Evolutionary conservation across 2,888 invertebrate species (phyloP).

Genomic region (Anticlea derivata): DNA sequence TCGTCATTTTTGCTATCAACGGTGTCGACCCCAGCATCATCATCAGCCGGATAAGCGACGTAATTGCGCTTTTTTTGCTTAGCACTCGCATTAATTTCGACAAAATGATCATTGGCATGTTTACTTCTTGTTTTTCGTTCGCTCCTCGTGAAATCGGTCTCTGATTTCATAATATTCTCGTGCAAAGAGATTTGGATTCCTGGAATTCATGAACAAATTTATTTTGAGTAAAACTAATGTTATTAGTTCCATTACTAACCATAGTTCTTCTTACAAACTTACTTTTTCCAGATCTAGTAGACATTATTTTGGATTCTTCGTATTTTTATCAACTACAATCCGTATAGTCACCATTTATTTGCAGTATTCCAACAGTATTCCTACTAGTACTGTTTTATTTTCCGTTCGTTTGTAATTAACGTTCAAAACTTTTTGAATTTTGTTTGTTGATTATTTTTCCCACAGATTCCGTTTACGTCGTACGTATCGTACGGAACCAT

Average conservation of each 20-base stretch:
- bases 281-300: conserved; percentile 76
- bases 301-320: conserved; percentile 47
- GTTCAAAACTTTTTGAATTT: conserved; percentile 42
- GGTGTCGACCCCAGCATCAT: conserved; percentile 39
- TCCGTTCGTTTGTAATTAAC: conserved; percentile 40
- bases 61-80: conserved; percentile 63
- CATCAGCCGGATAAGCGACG: conserved; percentile 62
- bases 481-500: too few relatives aligned
- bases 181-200: conserved; percentile 60
- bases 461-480: too few relatives aligned
- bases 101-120: conserved; percentile 52
- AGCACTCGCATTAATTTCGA: conserved; percentile 35
- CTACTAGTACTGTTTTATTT: conserved; percentile 13
- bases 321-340: background rate
- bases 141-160: conserved; percentile 42
- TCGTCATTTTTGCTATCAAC: conserved; percentile 25
- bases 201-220: conserved; percentile 41
- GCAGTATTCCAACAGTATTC: conserved; percentile 34
- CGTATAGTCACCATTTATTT: conserved; percentile 1
- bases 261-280: conserved; percentile 40
- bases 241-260: too few relatives aligned
- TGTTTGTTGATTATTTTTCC: background rate
- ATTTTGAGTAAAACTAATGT: background rate
- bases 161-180: conserved; percentile 37
- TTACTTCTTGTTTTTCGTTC: conserved; percentile 61